Evolutionary conservation across 1,140 invertebrate species (phyloP).

Genomic region (Brachionus manjavacas): DNA sequence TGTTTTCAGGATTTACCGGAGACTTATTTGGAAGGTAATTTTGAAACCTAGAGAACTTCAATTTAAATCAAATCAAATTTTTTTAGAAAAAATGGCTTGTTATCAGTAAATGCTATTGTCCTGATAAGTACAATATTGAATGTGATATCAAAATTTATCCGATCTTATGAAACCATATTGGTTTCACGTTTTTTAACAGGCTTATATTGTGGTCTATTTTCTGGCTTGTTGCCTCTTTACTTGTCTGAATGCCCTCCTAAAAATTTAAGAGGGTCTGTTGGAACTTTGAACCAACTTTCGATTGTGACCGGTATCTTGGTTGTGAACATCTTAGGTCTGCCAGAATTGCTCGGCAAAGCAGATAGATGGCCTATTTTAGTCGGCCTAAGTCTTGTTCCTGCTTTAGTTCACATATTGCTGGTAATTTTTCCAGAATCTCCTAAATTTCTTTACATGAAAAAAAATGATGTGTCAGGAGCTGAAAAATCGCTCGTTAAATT

Average conservation of each 20-base stretch:
- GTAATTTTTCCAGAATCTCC: constrained; percentile 89
- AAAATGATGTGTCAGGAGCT: constrained; percentile 86
- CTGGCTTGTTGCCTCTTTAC: constrained; percentile 78
- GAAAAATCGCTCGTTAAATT: constrained; percentile 59
- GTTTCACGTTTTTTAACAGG: constrained; percentile 64
- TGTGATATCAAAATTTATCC: constrained; percentile 83
- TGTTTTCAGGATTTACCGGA: constrained; percentile 69
- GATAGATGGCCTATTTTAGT: constrained; percentile 71
- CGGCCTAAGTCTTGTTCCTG: constrained; percentile 81
- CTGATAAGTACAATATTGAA: constrained; percentile 85
- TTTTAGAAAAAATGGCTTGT: constrained; percentile 81
- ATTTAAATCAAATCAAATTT: constrained; percentile 40
- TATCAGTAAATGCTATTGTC: constrained; percentile 89
- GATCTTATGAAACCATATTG: constrained; percentile 91
- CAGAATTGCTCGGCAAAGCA: constrained; percentile 62
- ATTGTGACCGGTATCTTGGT: constrained; percentile 79
- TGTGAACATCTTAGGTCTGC: constrained; percentile 63
- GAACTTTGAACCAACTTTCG: constrained; percentile 78
- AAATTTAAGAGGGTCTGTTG: constrained; percentile 72
- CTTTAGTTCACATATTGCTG: constrained; percentile 79
- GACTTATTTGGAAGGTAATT: constrained; percentile 75
- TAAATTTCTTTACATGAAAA: constrained; percentile 80
- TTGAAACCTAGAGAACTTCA: too few relatives aligned
- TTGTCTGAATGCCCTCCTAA: constrained; percentile 77
- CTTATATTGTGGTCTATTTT: constrained; percentile 34